These are phyloP conservation scores for Pemphigus obesinymphae DNA, from an alignment of 1,140 invertebrate genomes.

Conservation along the genomic window DNA sequence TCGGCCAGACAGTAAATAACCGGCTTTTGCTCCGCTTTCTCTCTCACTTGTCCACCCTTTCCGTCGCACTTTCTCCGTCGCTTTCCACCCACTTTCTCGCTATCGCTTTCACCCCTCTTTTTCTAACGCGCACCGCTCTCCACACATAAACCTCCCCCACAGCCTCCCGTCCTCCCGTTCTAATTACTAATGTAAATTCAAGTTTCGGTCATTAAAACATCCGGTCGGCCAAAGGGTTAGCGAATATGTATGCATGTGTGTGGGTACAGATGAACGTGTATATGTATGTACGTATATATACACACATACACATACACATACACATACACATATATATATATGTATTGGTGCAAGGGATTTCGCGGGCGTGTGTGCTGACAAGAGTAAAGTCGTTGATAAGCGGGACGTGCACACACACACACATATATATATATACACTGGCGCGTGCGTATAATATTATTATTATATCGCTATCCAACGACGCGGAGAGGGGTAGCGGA, in stretches of 20 bases:
- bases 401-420: neutral
- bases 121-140: neutral
- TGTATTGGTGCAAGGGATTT: constrained; percentile 28
- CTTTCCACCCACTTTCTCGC: too few relatives aligned
- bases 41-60: neutral
- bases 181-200: constrained; percentile 41
- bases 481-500: neutral
- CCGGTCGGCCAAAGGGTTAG: constrained; percentile 19
- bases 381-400: constrained; percentile 39
- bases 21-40: neutral
- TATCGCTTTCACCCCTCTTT: neutral
- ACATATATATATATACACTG: neutral
- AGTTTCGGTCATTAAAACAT: constrained; percentile 35
- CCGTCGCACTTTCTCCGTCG: neutral
- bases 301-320: too few relatives aligned
- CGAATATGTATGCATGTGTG: neutral
- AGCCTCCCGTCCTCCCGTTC: neutral
- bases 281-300: too few relatives aligned
- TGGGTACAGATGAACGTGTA: too few relatives aligned
- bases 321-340: too few relatives aligned
- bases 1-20: constrained; percentile 41
- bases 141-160: neutral
- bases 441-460: neutral
- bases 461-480: neutral
- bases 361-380: neutral